phyloP scores from a whole-genome alignment of 2,113 vertebrate species.

The Telmatochromis brichardi region DNA sequence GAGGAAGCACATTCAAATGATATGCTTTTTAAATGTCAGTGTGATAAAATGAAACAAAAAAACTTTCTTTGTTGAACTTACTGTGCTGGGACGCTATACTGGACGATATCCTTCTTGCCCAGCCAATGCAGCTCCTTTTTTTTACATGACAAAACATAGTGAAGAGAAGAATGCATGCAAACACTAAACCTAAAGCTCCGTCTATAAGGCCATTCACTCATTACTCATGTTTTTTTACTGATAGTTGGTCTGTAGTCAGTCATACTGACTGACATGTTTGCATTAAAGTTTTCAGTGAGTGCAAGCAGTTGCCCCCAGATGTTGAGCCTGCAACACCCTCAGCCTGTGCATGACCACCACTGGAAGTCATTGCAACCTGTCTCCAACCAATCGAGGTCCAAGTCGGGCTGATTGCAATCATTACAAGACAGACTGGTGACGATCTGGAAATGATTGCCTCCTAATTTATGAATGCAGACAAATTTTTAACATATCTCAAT shows the following conservation, averaged over 20 bases:
- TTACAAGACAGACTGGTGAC: neutral
- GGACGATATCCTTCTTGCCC: neutral
- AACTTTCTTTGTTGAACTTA: neutral
- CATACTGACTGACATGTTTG: neutral
- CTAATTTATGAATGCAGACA: neutral
- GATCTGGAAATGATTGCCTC: neutral
- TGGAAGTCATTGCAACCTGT: neutral
- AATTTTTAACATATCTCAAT: fast-evolving
- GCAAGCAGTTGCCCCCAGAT: neutral
- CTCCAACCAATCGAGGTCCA: neutral
- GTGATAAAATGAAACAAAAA: neutral
- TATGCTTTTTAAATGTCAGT: neutral
- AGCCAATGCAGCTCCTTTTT: neutral
- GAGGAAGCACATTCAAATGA: neutral
- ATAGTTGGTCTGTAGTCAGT: neutral
- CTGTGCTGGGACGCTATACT: neutral
- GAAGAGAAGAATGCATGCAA: neutral
- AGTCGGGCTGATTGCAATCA: neutral
- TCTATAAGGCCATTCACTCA: neutral
- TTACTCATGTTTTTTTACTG: neutral
- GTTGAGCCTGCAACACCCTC: neutral
- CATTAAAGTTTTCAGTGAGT: neutral
- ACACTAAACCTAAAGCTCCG: neutral
- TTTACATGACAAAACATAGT: neutral
- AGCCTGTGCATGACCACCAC: neutral